These are phyloP conservation scores for Periphyllus acericola DNA, from an alignment of 2,888 invertebrate species.

Conservation along the genomic window DNA sequence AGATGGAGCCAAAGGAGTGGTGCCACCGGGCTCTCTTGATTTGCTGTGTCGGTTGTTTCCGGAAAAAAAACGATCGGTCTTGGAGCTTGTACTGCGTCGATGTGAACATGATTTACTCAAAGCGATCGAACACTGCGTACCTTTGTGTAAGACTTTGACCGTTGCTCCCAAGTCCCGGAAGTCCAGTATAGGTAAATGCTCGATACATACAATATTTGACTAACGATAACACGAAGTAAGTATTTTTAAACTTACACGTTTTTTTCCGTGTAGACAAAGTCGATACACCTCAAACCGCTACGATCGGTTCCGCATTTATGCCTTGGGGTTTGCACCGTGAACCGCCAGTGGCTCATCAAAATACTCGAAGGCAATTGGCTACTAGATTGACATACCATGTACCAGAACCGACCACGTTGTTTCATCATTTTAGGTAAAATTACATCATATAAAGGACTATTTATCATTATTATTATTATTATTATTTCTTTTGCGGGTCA, in stretches of 20 bases:
- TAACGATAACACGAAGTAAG: neutral
- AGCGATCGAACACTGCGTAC: slow-evolving; percentile 85
- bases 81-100: slow-evolving; percentile 90
- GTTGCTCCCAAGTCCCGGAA: slow-evolving; percentile 30
- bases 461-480: neutral
- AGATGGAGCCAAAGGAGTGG: slow-evolving; percentile 38
- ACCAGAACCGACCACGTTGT: slow-evolving; percentile 55
- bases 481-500: neutral
- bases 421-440: slow-evolving; percentile 57
- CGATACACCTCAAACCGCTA: slow-evolving; percentile 16
- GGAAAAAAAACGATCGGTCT: slow-evolving; percentile 84
- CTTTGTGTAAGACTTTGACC: slow-evolving; percentile 58
- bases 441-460: neutral
- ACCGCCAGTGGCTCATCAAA: slow-evolving; percentile 64
- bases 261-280: slow-evolving; percentile 24
- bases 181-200: slow-evolving; percentile 13
- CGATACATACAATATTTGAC: neutral
- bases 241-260: neutral
- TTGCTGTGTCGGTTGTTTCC: slow-evolving; percentile 90
- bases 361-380: slow-evolving; percentile 49
- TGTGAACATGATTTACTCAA: slow-evolving; percentile 92
- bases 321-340: slow-evolving; percentile 62
- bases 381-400: slow-evolving; percentile 59
- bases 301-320: slow-evolving; percentile 62
- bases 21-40: slow-evolving; percentile 74